Conservation (phyloP, 1,140 invertebrate genomes). For the Drosophila quadrilineata region DNA sequence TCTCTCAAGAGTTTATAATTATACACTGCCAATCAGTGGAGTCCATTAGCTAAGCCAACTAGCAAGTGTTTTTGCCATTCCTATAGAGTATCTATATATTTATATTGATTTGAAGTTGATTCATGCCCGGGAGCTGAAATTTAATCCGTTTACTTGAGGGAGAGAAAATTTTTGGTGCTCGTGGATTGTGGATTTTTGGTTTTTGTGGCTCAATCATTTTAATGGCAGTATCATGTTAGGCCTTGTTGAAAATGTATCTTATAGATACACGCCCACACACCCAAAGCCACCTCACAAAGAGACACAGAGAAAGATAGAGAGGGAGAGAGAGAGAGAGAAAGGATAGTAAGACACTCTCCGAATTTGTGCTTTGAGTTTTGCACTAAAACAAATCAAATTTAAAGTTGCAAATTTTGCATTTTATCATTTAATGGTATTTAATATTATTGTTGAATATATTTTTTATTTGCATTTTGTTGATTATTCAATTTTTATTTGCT, state of each 20-base stretch:
- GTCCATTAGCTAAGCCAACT: neutral
- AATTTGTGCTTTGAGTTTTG: neutral
- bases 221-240: constrained; percentile 69
- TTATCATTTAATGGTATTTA: neutral
- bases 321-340: no score
- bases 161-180: constrained; percentile 38
- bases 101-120: neutral
- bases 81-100: neutral
- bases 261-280: neutral
- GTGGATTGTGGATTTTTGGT: constrained; percentile 63
- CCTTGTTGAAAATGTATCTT: constrained; percentile 44
- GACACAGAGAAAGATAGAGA: constrained; percentile 25
- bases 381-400: constrained; percentile 17
- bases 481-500: neutral
- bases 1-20: constrained; percentile 36
- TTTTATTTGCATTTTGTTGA: constrained; percentile 14
- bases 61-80: neutral
- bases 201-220: constrained; percentile 71
- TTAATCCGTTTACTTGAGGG: constrained; percentile 67
- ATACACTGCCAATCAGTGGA: constrained; percentile 26
- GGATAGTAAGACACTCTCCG: no score
- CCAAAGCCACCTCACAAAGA: neutral
- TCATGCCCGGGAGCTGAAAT: constrained; percentile 38
- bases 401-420: constrained; percentile 7
- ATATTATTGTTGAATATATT: constrained; percentile 29